phyloP scores from a whole-genome alignment of 2,797 vertebrate genomes.

The Tangara arthus region DNA sequence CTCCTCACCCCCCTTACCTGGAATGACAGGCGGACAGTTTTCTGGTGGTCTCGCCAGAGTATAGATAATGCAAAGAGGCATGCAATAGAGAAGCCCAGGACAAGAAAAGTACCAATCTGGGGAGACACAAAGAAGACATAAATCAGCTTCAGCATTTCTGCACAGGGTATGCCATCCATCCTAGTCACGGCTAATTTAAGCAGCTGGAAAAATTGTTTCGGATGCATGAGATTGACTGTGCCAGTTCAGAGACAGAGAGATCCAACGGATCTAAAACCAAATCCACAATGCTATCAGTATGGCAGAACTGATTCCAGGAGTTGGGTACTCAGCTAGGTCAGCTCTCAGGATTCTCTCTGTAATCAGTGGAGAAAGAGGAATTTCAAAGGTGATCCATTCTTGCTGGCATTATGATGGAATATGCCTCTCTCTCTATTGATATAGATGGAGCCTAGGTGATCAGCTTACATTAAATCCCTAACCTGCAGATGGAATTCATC shows the following conservation, averaged over 20 bases:
- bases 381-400: neutral
- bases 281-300: neutral
- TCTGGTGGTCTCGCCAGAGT: slow-evolving; percentile 86
- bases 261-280: neutral
- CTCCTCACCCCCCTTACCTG: slow-evolving; percentile 74
- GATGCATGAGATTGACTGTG: neutral
- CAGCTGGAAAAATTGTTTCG: neutral
- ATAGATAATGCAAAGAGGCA: slow-evolving; percentile 75
- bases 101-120: slow-evolving; percentile 81
- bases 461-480: neutral
- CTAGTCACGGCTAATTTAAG: neutral
- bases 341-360: neutral
- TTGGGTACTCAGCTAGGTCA: neutral
- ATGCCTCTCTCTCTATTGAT: neutral
- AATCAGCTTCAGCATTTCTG: neutral
- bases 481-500: neutral
- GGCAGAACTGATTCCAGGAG: neutral
- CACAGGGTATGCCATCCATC: neutral
- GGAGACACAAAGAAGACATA: neutral
- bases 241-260: neutral
- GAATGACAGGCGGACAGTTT: slow-evolving; percentile 84
- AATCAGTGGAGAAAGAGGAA: neutral
- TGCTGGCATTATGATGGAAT: neutral
- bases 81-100: slow-evolving; percentile 70
- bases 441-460: neutral